Percentiles rank a stretch among this genome's conserved stretches.
phyloP scores from a whole-genome alignment of 2,797 vertebrate species.

The Arrhamphus sclerolepis region DNA sequence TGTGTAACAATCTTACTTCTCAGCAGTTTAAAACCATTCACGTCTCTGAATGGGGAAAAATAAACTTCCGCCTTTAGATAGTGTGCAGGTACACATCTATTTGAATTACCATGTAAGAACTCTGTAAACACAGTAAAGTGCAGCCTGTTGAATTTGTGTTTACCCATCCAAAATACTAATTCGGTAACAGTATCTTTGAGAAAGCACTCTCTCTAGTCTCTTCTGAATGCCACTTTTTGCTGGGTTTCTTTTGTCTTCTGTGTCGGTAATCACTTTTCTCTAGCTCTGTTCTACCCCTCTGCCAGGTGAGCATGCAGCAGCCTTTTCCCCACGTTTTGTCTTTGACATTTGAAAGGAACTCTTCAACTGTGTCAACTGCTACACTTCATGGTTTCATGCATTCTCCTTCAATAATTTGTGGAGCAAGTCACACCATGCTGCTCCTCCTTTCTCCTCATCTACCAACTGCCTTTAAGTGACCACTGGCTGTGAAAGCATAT shows the following conservation, averaged over 20 bases:
- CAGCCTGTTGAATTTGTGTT: slow-evolving; percentile 5
- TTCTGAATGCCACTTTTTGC: not conserved
- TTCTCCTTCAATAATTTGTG: slow-evolving; percentile 51
- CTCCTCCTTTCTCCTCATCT: slow-evolving; percentile 37
- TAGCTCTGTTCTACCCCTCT: not conserved
- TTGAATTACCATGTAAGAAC: slow-evolving; percentile 9
- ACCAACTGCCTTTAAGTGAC: slow-evolving; percentile 58
- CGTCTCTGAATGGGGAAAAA: slow-evolving; percentile 43
- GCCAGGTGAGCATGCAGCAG: slow-evolving; percentile 53
- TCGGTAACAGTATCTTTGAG: slow-evolving; percentile 8
- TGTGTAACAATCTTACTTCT: slow-evolving; percentile 65
- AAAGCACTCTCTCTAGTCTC: not conserved
- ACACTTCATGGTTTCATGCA: slow-evolving; percentile 66
- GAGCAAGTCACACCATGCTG: slow-evolving; percentile 26
- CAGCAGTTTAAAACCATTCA: slow-evolving; percentile 45
- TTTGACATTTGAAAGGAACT: slow-evolving; percentile 58
- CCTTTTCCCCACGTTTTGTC: slow-evolving; percentile 49
- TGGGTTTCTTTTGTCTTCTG: slow-evolving; percentile 43
- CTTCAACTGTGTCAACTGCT: slow-evolving; percentile 59
- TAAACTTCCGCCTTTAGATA: slow-evolving; percentile 26
- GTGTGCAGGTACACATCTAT: slow-evolving; percentile 17
- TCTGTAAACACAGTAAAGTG: slow-evolving; percentile 9
- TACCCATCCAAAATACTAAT: not conserved
- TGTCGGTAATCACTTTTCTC: slow-evolving; percentile 54
- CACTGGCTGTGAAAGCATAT: slow-evolving; percentile 45